These are phyloP conservation scores for Oceanodroma tethys DNA, from an alignment of 2,113 vertebrate genomes.

Conservation along the genomic window DNA sequence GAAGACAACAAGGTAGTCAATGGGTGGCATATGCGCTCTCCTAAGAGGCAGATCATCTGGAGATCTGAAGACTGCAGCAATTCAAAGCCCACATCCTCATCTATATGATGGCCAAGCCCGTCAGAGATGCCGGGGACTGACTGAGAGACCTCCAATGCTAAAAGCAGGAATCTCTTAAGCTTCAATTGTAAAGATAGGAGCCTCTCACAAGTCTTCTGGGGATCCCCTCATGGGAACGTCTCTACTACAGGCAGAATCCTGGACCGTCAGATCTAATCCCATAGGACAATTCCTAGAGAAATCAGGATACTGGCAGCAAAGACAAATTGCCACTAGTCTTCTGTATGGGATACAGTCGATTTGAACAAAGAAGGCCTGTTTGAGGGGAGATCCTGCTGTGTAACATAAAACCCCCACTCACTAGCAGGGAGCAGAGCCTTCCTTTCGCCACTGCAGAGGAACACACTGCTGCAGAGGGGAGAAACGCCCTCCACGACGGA, in stretches of 20 bases:
- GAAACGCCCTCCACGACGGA: not conserved
- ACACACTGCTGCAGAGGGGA: not conserved
- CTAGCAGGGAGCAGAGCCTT: not conserved
- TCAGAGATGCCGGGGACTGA: not conserved
- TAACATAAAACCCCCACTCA: not conserved
- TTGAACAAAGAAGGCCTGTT: not conserved
- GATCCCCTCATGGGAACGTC: not conserved
- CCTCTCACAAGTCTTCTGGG: not conserved
- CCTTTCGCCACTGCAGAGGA: not conserved
- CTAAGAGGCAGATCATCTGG: not conserved
- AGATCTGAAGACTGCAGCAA: not conserved
- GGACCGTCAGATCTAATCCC: not conserved
- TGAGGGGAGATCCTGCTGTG: not conserved
- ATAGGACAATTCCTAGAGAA: not conserved
- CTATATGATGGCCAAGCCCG: not conserved
- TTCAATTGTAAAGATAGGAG: not conserved
- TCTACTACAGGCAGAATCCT: not conserved
- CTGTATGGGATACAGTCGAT: not conserved
- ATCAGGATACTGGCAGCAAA: not conserved
- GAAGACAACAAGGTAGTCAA: not conserved
- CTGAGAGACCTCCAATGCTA: not conserved
- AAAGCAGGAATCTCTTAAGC: not conserved
- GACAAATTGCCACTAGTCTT: not conserved
- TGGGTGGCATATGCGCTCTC: not conserved
- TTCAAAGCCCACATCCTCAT: not conserved